A percentile compares a stretch with the other conserved stretches of the same genome.
Conservation (phyloP, 2,113 vertebrate species). For the Myotis davidii region DNA sequence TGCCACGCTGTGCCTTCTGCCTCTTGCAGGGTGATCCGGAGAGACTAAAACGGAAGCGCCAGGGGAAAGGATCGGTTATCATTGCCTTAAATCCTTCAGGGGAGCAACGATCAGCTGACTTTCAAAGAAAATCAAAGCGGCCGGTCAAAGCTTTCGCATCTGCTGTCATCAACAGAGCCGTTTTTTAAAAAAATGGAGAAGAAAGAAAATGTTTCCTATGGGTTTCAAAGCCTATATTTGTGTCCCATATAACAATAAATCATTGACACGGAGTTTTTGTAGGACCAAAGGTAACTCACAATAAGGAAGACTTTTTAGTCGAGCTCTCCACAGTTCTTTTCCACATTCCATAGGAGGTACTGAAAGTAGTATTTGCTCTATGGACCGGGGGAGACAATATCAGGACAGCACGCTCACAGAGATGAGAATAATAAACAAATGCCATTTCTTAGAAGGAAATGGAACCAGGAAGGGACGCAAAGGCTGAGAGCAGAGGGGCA, state of each 20-base stretch:
- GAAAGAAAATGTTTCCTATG: neutral
- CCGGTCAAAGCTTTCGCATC: neutral
- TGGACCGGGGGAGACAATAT: neutral
- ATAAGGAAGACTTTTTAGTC: neutral
- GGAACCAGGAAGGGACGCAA: neutral
- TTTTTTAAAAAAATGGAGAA: neutral
- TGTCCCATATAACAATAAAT: neutral
- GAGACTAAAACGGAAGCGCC: neutral
- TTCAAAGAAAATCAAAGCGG: constrained; percentile 15
- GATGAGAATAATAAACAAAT: neutral
- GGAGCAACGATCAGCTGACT: neutral
- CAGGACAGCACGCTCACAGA: neutral
- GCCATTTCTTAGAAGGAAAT: neutral
- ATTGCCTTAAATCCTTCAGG: neutral
- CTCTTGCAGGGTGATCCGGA: neutral
- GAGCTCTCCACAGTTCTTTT: neutral
- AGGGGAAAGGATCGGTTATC: neutral
- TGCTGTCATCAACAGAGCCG: neutral
- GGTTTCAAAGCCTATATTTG: constrained; percentile 17
- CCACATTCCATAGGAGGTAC: neutral
- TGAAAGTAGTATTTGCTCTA: neutral
- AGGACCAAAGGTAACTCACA: neutral
- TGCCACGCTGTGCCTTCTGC: constrained; percentile 16
- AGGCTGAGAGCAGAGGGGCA: neutral
- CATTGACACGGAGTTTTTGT: neutral